Evolutionary conservation across 2,797 vertebrate species (phyloP).

Genomic region (Trachops cirrhosus): DNA sequence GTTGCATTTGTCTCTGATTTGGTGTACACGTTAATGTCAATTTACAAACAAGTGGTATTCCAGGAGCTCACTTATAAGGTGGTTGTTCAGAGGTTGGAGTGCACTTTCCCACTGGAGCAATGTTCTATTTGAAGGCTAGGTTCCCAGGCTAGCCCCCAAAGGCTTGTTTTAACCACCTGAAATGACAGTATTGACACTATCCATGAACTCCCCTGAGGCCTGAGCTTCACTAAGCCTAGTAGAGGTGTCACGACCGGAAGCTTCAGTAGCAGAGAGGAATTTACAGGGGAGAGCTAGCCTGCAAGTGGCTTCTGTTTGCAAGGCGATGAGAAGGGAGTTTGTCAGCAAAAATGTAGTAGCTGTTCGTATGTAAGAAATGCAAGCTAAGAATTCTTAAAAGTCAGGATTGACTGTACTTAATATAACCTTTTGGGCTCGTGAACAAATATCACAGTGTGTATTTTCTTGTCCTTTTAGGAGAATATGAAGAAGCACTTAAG

Average conservation of each 20-base stretch:
- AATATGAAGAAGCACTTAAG: slow-evolving; percentile 98
- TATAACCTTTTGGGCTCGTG: not conserved
- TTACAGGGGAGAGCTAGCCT: not conserved
- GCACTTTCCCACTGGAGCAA: not conserved
- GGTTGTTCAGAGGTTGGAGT: not conserved
- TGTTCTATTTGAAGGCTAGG: not conserved
- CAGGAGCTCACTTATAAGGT: not conserved
- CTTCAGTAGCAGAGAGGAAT: not conserved
- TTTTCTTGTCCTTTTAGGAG: slow-evolving; percentile 86
- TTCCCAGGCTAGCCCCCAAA: not conserved
- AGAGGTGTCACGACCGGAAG: not conserved
- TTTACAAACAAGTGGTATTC: not conserved
- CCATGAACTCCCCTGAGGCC: not conserved
- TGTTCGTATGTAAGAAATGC: not conserved
- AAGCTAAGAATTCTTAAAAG: slow-evolving; percentile 9
- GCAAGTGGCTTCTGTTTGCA: not conserved
- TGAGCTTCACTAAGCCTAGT: not conserved
- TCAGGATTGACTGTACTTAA: not conserved
- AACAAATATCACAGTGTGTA: not conserved
- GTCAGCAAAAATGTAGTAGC: not conserved
- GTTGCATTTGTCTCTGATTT: slow-evolving; percentile 9
- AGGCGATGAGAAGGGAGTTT: not conserved
- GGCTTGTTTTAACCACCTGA: not conserved
- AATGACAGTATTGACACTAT: not conserved
- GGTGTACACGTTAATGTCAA: not conserved